These are phyloP conservation scores for Chiloscyllium plagiosum DNA, from an alignment of 2,113 vertebrate species.

Conservation along the genomic window DNA sequence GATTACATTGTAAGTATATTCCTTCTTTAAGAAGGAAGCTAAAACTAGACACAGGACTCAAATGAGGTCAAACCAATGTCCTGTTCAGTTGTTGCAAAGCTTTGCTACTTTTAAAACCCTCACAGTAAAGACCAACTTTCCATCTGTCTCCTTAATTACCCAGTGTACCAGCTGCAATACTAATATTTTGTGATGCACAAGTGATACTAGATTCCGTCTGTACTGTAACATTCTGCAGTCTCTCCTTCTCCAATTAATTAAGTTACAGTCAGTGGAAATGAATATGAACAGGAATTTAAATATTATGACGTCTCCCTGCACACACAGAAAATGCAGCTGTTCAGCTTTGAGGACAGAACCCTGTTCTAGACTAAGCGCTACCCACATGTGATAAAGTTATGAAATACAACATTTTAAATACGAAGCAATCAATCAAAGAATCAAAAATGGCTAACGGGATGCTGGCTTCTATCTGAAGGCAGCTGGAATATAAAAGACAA, in stretches of 20 bases:
- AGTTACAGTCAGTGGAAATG: background rate
- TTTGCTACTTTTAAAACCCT: too few species aligned
- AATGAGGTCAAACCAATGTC: too few species aligned
- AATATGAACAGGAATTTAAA: background rate
- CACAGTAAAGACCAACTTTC: background rate
- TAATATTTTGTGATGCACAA: background rate
- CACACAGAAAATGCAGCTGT: background rate
- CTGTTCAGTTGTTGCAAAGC: too few species aligned
- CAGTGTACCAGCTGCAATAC: too few species aligned
- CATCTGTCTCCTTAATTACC: background rate
- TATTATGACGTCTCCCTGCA: background rate
- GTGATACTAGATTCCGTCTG: too few species aligned
- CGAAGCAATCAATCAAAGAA: background rate
- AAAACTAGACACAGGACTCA: too few species aligned
- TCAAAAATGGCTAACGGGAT: background rate
- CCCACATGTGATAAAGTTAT: background rate
- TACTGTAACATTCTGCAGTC: background rate
- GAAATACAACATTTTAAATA: background rate
- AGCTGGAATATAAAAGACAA: background rate
- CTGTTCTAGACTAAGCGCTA: background rate
- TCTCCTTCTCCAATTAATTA: background rate
- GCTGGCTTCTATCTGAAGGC: background rate
- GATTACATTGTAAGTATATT: too few species aligned
- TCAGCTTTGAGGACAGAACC: background rate
- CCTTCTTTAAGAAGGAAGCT: too few species aligned